These are phyloP conservation scores for Arctocebus calabarensis DNA, from an alignment of 2,797 vertebrate genomes.

Conservation along the genomic window DNA sequence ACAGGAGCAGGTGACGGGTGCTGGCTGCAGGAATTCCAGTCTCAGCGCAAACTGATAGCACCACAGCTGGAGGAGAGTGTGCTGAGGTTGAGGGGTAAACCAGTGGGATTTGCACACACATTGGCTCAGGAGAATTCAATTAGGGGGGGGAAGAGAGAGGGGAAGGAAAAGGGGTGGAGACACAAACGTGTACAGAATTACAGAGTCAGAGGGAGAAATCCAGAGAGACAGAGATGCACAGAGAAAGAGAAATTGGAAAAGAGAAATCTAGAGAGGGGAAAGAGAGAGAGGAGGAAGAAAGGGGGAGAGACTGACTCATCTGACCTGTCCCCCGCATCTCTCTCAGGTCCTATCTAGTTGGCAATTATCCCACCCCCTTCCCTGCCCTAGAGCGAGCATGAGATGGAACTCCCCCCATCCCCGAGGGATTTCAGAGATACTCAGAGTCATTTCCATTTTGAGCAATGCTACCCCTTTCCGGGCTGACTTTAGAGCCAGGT, in stretches of 20 bases:
- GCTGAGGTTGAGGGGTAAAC: background rate
- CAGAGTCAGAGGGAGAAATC: background rate
- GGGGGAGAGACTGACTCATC: no score
- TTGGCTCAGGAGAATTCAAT: background rate
- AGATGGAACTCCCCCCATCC: no score
- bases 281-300: background rate
- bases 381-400: accelerated
- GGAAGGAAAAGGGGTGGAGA: background rate
- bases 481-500: background rate
- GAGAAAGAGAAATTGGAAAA: background rate
- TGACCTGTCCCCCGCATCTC: accelerated
- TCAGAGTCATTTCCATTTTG: background rate
- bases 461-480: accelerated
- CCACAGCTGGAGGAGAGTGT: background rate
- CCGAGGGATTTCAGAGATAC: accelerated
- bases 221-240: background rate
- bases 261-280: background rate
- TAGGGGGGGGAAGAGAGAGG: accelerated
- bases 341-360: background rate
- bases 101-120: accelerated
- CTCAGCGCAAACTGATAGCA: constrained; percentile 22
- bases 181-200: background rate
- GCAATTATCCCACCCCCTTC: accelerated
- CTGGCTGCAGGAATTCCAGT: background rate
- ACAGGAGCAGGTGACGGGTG: constrained; percentile 41